Conservation (phyloP, 2,113 vertebrate species). For the Astatoreochromis straeleni region DNA sequence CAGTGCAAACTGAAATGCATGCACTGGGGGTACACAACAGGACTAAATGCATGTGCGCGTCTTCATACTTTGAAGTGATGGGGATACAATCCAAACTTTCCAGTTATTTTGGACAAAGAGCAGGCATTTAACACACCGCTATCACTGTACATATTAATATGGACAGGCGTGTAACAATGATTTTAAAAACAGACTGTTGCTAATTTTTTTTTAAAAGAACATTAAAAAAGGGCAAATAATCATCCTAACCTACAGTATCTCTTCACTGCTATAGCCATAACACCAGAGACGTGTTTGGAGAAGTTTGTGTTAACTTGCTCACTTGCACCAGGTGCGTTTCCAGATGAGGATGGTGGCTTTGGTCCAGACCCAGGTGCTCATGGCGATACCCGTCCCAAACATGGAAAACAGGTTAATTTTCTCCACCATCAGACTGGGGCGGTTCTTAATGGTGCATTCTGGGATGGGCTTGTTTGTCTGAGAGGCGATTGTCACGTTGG, state of each 20-base stretch:
- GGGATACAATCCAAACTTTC: background rate
- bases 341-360: slow-evolving; percentile 97
- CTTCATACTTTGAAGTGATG: background rate
- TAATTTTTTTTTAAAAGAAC: accelerated
- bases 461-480: slow-evolving; percentile 94
- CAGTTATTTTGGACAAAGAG: background rate
- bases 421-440: slow-evolving; percentile 92
- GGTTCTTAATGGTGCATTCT: slow-evolving; percentile 93
- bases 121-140: background rate
- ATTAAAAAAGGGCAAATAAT: background rate
- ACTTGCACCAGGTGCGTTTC: slow-evolving; percentile 98
- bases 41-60: background rate
- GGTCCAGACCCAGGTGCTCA: slow-evolving; percentile 99
- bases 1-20: background rate
- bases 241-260: background rate
- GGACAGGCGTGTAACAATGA: background rate
- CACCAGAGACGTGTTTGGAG: background rate
- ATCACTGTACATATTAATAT: background rate
- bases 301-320: background rate
- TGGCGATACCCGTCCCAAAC: slow-evolving; percentile 95
- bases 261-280: background rate
- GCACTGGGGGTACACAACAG: background rate
- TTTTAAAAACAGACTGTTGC: background rate
- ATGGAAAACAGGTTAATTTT: slow-evolving; percentile 99
- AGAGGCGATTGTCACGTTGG: slow-evolving; percentile 93